Evolutionary conservation across 2,888 invertebrate species (phyloP).

Genomic region (Caenorhabditis parvicauda): DNA sequence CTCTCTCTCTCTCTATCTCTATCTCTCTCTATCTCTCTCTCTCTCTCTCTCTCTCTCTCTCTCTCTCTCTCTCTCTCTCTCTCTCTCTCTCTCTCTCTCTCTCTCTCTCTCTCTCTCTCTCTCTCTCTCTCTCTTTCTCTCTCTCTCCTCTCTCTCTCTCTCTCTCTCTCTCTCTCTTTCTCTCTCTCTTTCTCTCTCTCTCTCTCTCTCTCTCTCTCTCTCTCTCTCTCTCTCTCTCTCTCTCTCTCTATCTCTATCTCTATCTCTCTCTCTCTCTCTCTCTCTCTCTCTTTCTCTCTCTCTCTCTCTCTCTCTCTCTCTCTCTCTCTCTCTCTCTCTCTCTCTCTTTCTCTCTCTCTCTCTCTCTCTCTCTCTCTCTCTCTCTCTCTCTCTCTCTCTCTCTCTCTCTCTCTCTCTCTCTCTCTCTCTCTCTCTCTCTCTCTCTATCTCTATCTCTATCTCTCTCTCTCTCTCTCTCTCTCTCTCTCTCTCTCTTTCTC

Average conservation of each 20-base stretch:
- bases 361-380: slow-evolving; percentile 1
- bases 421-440: not conserved
- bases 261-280: slow-evolving; percentile 3
- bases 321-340: slow-evolving; percentile 3
- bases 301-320: slow-evolving; percentile 4
- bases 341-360: slow-evolving; percentile 4
- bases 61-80: not conserved
- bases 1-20: too few species aligned
- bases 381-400: slow-evolving; percentile 6
- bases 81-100: slow-evolving; percentile 1
- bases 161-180: not conserved
- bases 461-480: slow-evolving; percentile 13
- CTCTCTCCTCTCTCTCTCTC: slow-evolving; percentile 7
- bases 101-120: slow-evolving; percentile 6
- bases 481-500: slow-evolving; percentile 13
- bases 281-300: slow-evolving; percentile 10
- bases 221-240: slow-evolving; percentile 3
- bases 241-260: not conserved
- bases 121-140: slow-evolving; percentile 1
- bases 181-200: slow-evolving; percentile 1
- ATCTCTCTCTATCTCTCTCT: not conserved
- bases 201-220: not conserved
- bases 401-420: not conserved
- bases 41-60: not conserved
- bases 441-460: slow-evolving; percentile 15